These are phyloP conservation scores for Hydroisotoma schaefferi DNA, from an alignment of 2,888 invertebrate species.

Conservation along the genomic window DNA sequence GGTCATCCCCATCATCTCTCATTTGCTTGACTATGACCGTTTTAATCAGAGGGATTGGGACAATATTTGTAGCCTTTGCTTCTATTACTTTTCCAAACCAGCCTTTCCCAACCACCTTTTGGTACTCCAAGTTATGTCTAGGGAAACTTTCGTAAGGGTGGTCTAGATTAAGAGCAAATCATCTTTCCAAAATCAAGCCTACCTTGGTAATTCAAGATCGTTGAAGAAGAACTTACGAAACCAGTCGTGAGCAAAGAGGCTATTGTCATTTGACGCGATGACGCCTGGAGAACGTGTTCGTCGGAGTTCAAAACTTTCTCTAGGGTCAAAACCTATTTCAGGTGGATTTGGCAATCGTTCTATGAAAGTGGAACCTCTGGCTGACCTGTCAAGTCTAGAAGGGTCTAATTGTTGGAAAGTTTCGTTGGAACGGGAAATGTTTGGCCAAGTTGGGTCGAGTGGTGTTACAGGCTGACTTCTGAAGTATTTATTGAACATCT, in stretches of 20 bases:
- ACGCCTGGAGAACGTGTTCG: constrained; percentile 19
- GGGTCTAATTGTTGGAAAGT: constrained; percentile 15
- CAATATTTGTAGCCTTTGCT: constrained; percentile 36
- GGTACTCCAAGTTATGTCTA: constrained; percentile 71
- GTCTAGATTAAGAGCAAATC: constrained; percentile 50
- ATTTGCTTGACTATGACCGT: constrained; percentile 77
- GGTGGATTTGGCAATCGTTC: constrained; percentile 22
- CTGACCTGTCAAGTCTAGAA: background rate
- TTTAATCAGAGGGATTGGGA: constrained; percentile 48
- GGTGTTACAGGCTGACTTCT: no score
- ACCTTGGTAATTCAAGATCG: background rate
- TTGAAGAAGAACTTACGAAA: constrained; percentile 16
- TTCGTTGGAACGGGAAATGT: no score
- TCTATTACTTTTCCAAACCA: constrained; percentile 70
- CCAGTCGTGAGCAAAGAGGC: constrained; percentile 30
- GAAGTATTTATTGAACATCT: no score
- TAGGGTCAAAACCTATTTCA: constrained; percentile 20
- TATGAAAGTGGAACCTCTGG: constrained; percentile 10
- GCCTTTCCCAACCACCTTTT: constrained; percentile 74
- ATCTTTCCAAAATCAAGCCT: background rate
- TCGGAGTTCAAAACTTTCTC: constrained; percentile 30
- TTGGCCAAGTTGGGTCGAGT: no score
- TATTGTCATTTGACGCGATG: constrained; percentile 7
- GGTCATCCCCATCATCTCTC: constrained; percentile 68
- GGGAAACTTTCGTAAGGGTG: constrained; percentile 62